These are phyloP conservation scores for Apamea epomidion DNA, from an alignment of 2,888 invertebrate species.

Conservation along the genomic window DNA sequence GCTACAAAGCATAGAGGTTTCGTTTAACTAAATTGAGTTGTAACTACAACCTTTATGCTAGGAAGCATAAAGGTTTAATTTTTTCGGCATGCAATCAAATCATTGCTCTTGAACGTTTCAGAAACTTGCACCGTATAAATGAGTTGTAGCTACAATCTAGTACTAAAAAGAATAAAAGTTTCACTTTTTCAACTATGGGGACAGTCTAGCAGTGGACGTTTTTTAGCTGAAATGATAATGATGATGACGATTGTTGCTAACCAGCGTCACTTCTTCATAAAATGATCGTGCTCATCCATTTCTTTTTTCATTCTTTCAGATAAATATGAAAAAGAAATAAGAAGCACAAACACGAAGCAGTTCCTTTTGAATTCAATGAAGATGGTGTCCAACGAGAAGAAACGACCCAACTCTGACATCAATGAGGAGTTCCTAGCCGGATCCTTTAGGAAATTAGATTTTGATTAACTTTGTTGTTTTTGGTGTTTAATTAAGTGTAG, in stretches of 20 bases:
- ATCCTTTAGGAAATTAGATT: conserved; percentile 82
- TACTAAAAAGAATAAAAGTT: too few relatives aligned
- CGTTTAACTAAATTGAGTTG: too few relatives aligned
- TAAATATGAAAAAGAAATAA: conserved; percentile 77
- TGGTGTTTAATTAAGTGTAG: conserved; percentile 22
- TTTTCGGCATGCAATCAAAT: too few relatives aligned
- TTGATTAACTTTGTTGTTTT: conserved; percentile 73
- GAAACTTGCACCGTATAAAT: too few relatives aligned
- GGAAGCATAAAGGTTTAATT: too few relatives aligned
- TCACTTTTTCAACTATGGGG: too few relatives aligned
- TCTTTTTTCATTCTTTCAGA: conserved; percentile 74
- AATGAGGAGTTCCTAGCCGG: conserved; percentile 81
- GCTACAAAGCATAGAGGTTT: too few relatives aligned
- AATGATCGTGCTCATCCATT: accelerated
- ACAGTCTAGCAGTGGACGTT: accelerated
- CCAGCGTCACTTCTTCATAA: neutral
- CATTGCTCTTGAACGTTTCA: too few relatives aligned
- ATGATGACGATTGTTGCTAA: neutral
- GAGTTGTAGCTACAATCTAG: neutral
- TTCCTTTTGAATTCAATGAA: conserved; percentile 76
- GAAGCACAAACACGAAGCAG: conserved; percentile 75
- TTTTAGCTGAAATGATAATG: neutral
- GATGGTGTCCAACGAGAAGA: conserved; percentile 80
- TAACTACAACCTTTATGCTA: too few relatives aligned
- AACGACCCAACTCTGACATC: conserved; percentile 74